These are phyloP conservation scores for Merodon equestris DNA, from an alignment of 2,888 invertebrate genomes.

Conservation along the genomic window DNA sequence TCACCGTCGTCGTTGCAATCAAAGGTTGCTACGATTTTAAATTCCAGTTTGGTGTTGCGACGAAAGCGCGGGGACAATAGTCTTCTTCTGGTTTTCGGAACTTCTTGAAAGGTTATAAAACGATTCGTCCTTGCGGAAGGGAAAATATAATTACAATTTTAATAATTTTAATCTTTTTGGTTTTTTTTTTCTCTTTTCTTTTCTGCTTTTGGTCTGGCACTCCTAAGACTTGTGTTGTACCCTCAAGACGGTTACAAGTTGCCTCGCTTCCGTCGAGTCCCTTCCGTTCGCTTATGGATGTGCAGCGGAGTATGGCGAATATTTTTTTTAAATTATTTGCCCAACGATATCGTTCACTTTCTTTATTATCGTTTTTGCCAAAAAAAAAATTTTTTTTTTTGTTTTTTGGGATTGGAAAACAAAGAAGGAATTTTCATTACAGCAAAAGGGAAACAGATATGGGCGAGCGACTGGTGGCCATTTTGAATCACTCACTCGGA, in stretches of 20 bases:
- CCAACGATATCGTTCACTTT: conserved; percentile 18
- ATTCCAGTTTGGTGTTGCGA: conserved; percentile 26
- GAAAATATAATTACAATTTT: conserved; percentile 67
- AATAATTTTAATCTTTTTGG: conserved; percentile 62
- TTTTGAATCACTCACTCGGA: conserved; percentile 64
- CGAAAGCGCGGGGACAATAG: background rate
- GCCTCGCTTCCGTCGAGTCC: too few species aligned
- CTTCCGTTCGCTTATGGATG: conserved; percentile 36
- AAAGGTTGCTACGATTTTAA: conserved; percentile 63
- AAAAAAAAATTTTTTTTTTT: conserved; percentile 32
- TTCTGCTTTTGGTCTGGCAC: background rate
- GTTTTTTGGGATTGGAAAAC: conserved; percentile 27
- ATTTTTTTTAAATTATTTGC: conserved; percentile 67
- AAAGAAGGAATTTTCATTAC: conserved; percentile 62
- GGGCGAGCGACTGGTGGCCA: conserved; percentile 47
- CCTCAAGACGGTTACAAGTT: conserved; percentile 27
- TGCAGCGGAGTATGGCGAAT: conserved; percentile 60
- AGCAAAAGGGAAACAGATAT: conserved; percentile 37
- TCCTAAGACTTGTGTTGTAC: conserved; percentile 6
- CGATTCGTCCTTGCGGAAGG: conserved; percentile 36
- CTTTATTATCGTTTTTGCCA: too few species aligned
- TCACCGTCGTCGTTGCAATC: conserved; percentile 40
- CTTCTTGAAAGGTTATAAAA: conserved; percentile 34
- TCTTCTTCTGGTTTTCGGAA: conserved; percentile 14
- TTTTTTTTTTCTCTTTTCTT: background rate